phyloP scores from a whole-genome alignment of 2,113 vertebrate genomes.

The Cromileptes altivelis region DNA sequence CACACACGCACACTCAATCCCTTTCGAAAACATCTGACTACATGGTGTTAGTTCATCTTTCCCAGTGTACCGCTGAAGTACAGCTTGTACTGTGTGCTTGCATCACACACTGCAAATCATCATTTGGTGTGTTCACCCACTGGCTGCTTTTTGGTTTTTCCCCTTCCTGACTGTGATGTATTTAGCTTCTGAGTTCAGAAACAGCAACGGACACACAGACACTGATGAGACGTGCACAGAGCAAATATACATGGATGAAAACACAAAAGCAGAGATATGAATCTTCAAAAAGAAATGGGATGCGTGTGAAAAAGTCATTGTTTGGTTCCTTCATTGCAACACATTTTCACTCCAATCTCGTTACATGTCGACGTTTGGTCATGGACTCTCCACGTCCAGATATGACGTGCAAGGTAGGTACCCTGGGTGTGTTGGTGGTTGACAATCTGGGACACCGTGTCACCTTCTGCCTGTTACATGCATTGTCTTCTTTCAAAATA shows the following conservation, averaged over 20 bases:
- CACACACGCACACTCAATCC: slow-evolving; percentile 7
- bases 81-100: neutral
- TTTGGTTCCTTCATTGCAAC: neutral
- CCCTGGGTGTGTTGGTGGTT: no score
- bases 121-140: slow-evolving; percentile 9
- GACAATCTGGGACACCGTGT: no score
- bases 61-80: slow-evolving; percentile 19
- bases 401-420: no score
- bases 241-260: neutral
- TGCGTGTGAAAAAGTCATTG: neutral
- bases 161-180: neutral
- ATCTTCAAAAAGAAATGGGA: neutral
- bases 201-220: neutral
- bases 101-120: slow-evolving; percentile 26
- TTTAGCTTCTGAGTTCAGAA: slow-evolving; percentile 7
- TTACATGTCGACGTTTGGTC: no score
- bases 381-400: no score
- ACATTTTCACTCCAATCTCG: no score
- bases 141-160: neutral
- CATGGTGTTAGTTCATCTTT: slow-evolving; percentile 31
- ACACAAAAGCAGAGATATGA: neutral
- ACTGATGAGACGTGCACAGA: neutral
- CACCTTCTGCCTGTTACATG: no score
- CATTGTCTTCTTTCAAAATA: no score
- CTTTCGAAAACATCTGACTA: slow-evolving; percentile 13